Evolutionary conservation across 1,140 invertebrate species (phyloP), one percentile per base, ranked within the genome.

Genomic region (Zaprionus nigranus): DNA sequence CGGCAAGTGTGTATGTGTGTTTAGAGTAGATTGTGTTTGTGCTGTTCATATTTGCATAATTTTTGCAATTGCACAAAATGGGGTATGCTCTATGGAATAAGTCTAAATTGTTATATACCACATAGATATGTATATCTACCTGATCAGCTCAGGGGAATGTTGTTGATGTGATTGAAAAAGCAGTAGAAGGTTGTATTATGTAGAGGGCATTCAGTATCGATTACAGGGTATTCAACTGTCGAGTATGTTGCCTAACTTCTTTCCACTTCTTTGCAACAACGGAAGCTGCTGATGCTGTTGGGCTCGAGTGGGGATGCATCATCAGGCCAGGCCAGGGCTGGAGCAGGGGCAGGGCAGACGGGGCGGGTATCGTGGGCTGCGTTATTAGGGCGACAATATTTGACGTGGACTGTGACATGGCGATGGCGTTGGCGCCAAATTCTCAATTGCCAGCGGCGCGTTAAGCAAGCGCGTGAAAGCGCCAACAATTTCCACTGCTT

Each of bases 361-460:
- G 9, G 13, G 22, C 54, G 61, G n/a, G 53, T 1, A 24, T 11
- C 51, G 53, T 53, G 57, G 61, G 3, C 4, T 36, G 58, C 56
- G 54, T 64, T 66, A 79, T 63, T 73, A 65, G 75, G 79, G 80
- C 77, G 73, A 82, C 66, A 79, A 74, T 53, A 54, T 67, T 40
- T 70, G 83, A 83, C 80, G 73, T 86, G 71, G 75, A 75, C 72
- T 65, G 69, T 69, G 80, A 82, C 69, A 82, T 84, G 77, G 81
- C 81, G 62, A 36, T 66, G 59, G 67, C 77, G 43, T 68, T 86
- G 82, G 79, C 82, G 83, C 78, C 84, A 83, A 88, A 88, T 84
- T 88, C 74, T 69, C 53, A 63, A 80, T 72, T 78, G 68, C 46
- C 80, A 87, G 61, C 70, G 78, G 70, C 65, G 84, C 83, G 53